These are phyloP conservation scores for Gila robusta DNA, from an alignment of 2,797 vertebrate species.

Conservation along the genomic window DNA sequence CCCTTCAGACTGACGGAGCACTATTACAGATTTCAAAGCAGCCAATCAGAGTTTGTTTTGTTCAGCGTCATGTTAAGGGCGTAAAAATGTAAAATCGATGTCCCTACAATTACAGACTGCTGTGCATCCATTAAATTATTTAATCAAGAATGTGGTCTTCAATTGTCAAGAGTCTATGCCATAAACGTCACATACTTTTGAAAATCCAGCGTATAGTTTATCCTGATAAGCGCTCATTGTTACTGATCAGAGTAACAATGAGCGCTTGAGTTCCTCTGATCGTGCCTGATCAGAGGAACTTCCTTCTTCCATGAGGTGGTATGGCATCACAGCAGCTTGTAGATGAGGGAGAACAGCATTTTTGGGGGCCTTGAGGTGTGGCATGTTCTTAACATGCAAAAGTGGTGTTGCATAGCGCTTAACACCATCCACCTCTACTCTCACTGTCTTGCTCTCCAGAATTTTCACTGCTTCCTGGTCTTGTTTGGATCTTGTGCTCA, in stretches of 20 bases:
- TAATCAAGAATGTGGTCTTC: not conserved
- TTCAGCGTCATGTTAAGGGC: not conserved
- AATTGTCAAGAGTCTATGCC: no score
- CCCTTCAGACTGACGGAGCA: not conserved
- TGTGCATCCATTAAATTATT: not conserved
- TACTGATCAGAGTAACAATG: no score
- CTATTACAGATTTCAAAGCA: not conserved
- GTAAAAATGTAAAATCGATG: not conserved
- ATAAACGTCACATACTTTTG: no score
- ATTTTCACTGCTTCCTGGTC: slow-evolving; percentile 2
- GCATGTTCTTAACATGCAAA: not conserved
- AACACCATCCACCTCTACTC: not conserved
- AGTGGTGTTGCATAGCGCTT: slow-evolving; percentile 15
- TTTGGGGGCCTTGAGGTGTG: not conserved
- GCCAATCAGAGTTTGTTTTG: not conserved
- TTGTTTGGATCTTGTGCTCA: not conserved
- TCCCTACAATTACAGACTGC: not conserved
- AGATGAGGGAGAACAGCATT: not conserved
- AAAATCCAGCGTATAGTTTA: no score
- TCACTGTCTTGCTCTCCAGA: slow-evolving; percentile 12
- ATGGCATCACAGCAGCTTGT: no score
- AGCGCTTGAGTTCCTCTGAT: no score
- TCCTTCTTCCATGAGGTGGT: no score
- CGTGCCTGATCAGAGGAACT: no score
- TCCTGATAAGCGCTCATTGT: no score